Base-by-base conservation (phyloP, 2,113 vertebrate species). In the Alaudala cheleensis region DNA sequence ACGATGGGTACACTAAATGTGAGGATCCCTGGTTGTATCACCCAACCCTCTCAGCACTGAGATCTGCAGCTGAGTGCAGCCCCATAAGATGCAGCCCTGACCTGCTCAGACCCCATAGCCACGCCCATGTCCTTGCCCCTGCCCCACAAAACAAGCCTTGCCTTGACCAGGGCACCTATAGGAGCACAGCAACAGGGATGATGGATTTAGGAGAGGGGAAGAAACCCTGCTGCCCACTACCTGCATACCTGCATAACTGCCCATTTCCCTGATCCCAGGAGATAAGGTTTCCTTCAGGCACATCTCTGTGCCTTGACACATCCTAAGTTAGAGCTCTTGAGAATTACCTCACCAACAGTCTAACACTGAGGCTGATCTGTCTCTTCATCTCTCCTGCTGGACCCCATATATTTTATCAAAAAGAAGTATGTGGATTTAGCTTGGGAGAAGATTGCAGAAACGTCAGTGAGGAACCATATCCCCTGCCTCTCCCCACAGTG, bases 21-120 rank as follows among this genome's bases (percentile, higher is more conserved):
- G 39, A 45, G 9, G 14, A 39, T 24, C 14, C 9, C 9, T 0
- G 0, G 1, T 19, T 3, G 3, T 40, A 44, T 40, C 14, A 25
- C 5, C 3, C 2, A 2, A 19, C 6, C 20, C 64, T 6, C 6
- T 10, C 5, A 82, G 7, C 10, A 37, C 62, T 86, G 49, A 71
- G 33, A 67, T 12, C 5, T 33, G 31, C 34, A 24, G 13, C 6
- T 64, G n/a, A 64, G 16, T 15, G 11, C 34, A 65, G 45, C 18
- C 17, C 24, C 39, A 25, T 3, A 15, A 18, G 14, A 44, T 83
- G 61, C 39, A 67, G 24, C 11, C 60, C 26, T 81, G 56, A 65
- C 18, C 14, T 53, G 24, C 26, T 28, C 23, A 51, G 15, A 17
- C 3, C 23, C 13, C 44, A 50, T 0, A 8, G 10, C 33, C 24